Base-by-base conservation (phyloP, 1,140 invertebrate genomes). In the Dolichoris vasculosae region DNA sequence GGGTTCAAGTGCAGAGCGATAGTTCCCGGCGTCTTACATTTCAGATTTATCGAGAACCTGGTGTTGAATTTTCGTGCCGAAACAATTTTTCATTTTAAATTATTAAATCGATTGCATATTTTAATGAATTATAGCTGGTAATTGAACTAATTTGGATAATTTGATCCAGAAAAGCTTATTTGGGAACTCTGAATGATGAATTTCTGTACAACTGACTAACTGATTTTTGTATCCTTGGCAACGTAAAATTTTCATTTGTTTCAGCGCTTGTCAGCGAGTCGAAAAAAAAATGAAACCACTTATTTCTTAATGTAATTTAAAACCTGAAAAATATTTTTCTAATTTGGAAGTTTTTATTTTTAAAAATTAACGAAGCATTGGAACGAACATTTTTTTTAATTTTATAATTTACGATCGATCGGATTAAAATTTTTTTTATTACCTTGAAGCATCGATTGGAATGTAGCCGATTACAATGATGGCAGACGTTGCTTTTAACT, bases 1-100 rank as follows among this genome's bases (percentile, higher is more conserved):
- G 96, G 95, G 92, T 97, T 97, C 69, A 98, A 95, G 91, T 98
- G 97, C 30, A 98, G 93, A 0, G 96, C 97, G 69, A 97, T 94
- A 89, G 97, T 96, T 63, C 92, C 92, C 2, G 91, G 84, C 48
- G 90, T 88, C 59, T 94, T 94, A 86, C 94, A 94, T 86, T 93
- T 92, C 69, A 96, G 91, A 90, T 96, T 96, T 48, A 96, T 93
- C 3, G 95, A 92, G 90, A 96, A 96, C 87, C 96, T 96, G 43
- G 32, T 9, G 69, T 76, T 32, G n/a, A n/a, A 71, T 48, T 81
- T 48, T 59, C 26, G n/a, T 69, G 64, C 48, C 83, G 32, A 84
- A 84, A 79, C 7, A 67, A 64, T 48, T 69, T 20, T 82, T 48
- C 8, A 20, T 51, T 71, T 55, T 71, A 82, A 69, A 51, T 79